Conservation (phyloP, 35 echinoderm and acorn worm genomes). For the Chiridota heheva region DNA sequence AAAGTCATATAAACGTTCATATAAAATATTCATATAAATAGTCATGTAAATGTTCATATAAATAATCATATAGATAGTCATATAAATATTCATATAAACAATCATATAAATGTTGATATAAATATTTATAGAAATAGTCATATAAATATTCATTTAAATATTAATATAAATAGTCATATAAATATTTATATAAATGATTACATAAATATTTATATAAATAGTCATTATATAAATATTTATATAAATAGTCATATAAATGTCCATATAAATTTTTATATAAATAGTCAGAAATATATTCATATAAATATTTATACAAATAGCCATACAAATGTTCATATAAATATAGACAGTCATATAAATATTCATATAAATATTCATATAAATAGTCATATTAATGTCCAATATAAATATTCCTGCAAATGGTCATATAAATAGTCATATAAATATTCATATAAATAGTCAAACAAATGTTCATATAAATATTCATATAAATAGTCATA, state of each 20-base stretch:
- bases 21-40: no score
- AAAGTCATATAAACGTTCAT: background rate
- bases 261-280: background rate
- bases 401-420: no score
- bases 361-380: conserved; percentile 10
- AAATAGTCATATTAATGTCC: background rate
- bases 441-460: no score
- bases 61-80: no score
- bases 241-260: no score
- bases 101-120: background rate
- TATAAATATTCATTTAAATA: background rate
- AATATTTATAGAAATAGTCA: background rate
- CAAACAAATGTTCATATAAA: no score
- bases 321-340: background rate
- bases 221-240: no score
- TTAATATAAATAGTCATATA: background rate
- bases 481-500: background rate
- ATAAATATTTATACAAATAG: background rate
- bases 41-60: no score
- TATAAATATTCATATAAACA: background rate
- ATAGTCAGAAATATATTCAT: background rate
- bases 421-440: no score
- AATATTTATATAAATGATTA: background rate
- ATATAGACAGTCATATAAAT: background rate
- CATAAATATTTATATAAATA: conserved; percentile 11